Evolutionary conservation across 2,797 vertebrate species (phyloP).

Genomic region (Enteromius unitaeniatus): DNA sequence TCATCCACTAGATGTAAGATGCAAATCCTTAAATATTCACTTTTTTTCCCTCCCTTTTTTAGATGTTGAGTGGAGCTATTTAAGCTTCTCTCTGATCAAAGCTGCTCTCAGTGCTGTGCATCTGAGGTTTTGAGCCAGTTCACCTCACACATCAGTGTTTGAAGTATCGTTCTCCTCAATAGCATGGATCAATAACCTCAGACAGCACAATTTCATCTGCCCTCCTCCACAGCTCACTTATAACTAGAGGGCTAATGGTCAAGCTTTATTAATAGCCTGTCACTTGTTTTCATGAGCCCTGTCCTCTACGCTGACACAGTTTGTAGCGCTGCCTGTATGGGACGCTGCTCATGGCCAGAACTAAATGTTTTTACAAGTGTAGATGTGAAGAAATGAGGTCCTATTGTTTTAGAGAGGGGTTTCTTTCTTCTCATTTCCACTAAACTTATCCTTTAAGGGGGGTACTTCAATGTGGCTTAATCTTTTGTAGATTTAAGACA

Average conservation of each 20-base stretch:
- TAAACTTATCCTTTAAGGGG: slow-evolving; percentile 27
- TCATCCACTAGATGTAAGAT: not conserved
- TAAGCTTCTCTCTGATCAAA: not conserved
- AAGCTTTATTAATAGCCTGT: slow-evolving; percentile 64
- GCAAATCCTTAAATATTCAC: not conserved
- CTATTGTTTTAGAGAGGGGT: slow-evolving; percentile 21
- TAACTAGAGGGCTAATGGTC: slow-evolving; percentile 52
- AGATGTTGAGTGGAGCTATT: not conserved
- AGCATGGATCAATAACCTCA: slow-evolving; percentile 51
- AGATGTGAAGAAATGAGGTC: slow-evolving; percentile 32
- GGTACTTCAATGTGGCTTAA: slow-evolving; percentile 46
- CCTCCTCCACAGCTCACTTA: slow-evolving; percentile 51
- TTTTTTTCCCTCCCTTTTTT: not conserved
- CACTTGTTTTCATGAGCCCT: slow-evolving; percentile 56
- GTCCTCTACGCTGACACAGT: slow-evolving; percentile 46
- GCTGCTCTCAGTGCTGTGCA: not conserved
- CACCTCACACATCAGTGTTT: slow-evolving; percentile 51
- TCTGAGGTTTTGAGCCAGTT: slow-evolving; percentile 33
- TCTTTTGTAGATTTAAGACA: slow-evolving; percentile 54
- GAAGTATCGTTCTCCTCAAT: slow-evolving; percentile 55
- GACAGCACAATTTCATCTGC: slow-evolving; percentile 50
- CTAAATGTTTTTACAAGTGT: slow-evolving; percentile 1
- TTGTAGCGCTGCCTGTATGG: slow-evolving; percentile 15
- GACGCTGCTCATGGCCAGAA: not conserved
- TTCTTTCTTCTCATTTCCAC: slow-evolving; percentile 22